A percentile compares a stretch with the other conserved stretches of the same genome.
phyloP scores from a whole-genome alignment of 2,113 vertebrate genomes.

The Scophthalmus maximus region DNA sequence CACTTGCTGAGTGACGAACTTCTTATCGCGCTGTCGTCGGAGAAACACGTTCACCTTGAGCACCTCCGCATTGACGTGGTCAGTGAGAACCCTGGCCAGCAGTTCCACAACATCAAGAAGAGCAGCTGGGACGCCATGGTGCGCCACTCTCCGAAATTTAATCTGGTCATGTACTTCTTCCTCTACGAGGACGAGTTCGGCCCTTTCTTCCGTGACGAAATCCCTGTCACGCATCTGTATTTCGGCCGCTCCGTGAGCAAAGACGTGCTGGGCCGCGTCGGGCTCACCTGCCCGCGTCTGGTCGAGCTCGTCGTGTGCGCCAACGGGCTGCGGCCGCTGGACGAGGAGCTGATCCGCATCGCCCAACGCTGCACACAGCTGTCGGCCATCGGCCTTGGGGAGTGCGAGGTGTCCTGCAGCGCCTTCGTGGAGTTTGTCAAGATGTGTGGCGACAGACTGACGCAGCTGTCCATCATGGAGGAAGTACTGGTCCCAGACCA shows the following conservation, averaged over 20 bases:
- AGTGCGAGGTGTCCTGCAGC: conserved; percentile 97
- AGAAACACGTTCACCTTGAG: conserved; percentile 94
- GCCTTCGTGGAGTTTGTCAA: conserved; percentile 98
- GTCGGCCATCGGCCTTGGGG: conserved; percentile 94
- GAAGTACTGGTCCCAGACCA: conserved; percentile 96
- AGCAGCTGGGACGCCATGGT: conserved; percentile 99
- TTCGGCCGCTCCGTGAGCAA: conserved; percentile 96
- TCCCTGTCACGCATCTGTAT: conserved; percentile 94
- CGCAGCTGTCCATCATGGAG: conserved; percentile 97
- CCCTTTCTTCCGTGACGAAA: conserved; percentile 94
- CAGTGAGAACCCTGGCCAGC: conserved; percentile 94
- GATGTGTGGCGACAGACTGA: conserved; percentile 94
- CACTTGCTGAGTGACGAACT: conserved; percentile 93
- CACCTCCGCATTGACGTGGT: conserved; percentile 97
- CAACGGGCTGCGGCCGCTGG: conserved; percentile 93
- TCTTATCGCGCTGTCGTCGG: conserved; percentile 92
- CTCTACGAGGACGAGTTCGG: conserved; percentile 97
- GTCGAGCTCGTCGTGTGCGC: conserved; percentile 97
- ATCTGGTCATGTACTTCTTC: conserved; percentile 98
- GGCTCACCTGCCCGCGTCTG: conserved; percentile 92
- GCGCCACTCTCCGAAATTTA: conserved; percentile 95
- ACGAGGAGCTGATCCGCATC: conserved; percentile 96
- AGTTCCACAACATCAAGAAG: conserved; percentile 94
- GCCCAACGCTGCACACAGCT: conserved; percentile 93
- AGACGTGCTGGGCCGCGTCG: conserved; percentile 95